Base-by-base conservation (phyloP, 2,888 invertebrate species). In the Conus canariensis region DNA sequence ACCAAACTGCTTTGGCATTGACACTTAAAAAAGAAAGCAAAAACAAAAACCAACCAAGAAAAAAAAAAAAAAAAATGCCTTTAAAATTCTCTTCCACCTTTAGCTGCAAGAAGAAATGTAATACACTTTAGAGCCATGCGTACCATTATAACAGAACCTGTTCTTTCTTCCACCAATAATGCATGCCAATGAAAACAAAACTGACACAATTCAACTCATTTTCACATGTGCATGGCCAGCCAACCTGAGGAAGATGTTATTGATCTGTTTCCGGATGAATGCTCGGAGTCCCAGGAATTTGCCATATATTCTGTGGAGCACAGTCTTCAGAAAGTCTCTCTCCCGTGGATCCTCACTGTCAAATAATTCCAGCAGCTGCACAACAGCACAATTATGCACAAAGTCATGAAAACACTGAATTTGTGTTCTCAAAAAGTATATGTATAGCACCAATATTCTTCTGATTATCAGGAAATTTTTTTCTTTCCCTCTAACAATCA, bases 271-370 rank as follows among this genome's bases (percentile, higher is more conserved):
- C 96, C 99, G 98, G 97, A 99, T 99, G 97, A 99, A 99, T 96
- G 99, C 99, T 96, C 99, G 97, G 96, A 99, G 97, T 92, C 99
- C 99, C 96, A 99, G 97, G 97, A 99, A 99, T 97, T 99, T 99
- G 95, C 99, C 99, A 97, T 99, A 99, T 97, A 99, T 99, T 97
- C 99, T 98, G 97, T 99, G 99, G 96, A 99, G 97, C 95, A 99
- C 99, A 95, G 99, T 99, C 97, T 99, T 99, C 95, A 99, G 97
- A 97, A 99, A 98, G 97, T 99, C 99, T 96, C 99, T 97, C 97
- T 99, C 99, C 94, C 99, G 97, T 90, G 99, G 99, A 97, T 99
- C 99, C 97, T 99, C 99, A 94, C 99, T 99, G 97, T 99, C 99
- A 97, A 99, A 99, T 97, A 99, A 97, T 96, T 99, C 99, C 97